A percentile compares a stretch with the other conserved stretches of the same genome.
Conservation (phyloP, 1,140 invertebrate genomes). For the Drosophila kikkawai region DNA sequence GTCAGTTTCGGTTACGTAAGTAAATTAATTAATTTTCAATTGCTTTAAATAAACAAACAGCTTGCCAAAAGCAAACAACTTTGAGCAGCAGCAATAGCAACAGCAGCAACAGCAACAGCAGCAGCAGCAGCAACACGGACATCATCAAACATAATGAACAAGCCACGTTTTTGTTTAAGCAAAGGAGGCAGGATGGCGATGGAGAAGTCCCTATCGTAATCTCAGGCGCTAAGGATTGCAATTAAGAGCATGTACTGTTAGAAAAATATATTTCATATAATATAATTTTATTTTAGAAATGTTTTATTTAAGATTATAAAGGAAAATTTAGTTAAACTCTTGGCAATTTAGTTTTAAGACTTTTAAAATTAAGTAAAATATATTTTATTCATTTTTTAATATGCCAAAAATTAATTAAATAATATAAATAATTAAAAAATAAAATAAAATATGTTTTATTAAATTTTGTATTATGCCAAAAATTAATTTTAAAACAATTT, state of each 20-base stretch:
- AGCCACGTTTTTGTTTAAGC: constrained; percentile 41
- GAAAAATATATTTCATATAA: not conserved
- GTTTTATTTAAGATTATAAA: not conserved
- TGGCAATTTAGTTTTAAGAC: too few species aligned
- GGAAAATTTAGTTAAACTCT: too few species aligned
- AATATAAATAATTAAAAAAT: too few species aligned
- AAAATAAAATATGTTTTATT: too few species aligned
- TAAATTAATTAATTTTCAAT: constrained; percentile 84
- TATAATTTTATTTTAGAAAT: not conserved
- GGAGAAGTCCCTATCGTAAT: constrained; percentile 8
- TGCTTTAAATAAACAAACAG: constrained; percentile 82
- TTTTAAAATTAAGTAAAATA: too few species aligned
- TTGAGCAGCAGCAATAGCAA: constrained; percentile 30
- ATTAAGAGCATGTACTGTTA: constrained; percentile 7
- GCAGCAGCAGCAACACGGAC: constrained; percentile 29
- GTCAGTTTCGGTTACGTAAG: constrained; percentile 83
- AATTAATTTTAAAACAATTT: too few species aligned
- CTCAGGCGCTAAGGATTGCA: constrained; percentile 39
- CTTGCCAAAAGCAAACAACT: constrained; percentile 60
- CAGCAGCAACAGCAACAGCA: constrained; percentile 17
- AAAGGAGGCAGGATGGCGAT: not conserved
- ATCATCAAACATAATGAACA: constrained; percentile 52
- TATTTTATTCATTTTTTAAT: too few species aligned
- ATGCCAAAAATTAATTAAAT: too few species aligned
- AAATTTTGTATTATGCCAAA: too few species aligned